These are phyloP conservation scores for Tragelaphus buxtoni DNA, from an alignment of 2,113 vertebrate genomes.

Conservation along the genomic window DNA sequence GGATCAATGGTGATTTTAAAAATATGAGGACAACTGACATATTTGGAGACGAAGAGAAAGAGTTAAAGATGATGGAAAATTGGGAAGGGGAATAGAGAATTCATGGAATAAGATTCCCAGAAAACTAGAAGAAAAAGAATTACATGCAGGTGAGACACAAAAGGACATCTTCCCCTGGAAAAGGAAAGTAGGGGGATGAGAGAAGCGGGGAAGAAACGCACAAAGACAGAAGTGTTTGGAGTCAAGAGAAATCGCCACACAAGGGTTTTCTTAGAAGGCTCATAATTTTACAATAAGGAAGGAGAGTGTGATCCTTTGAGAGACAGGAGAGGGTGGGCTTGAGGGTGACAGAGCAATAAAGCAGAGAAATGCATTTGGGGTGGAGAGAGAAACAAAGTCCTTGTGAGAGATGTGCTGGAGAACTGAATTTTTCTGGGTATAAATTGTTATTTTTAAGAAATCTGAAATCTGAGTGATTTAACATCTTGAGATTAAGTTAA, in stretches of 20 bases:
- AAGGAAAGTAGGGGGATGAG: fast-evolving
- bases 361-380: background rate
- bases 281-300: background rate
- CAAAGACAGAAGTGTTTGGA: background rate
- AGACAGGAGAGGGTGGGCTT: background rate
- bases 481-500: background rate
- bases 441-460: background rate
- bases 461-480: background rate
- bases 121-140: background rate
- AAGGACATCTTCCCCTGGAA: background rate
- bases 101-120: background rate
- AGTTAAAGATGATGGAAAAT: background rate
- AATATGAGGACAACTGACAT: background rate
- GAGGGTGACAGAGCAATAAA: too few relatives aligned
- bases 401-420: background rate
- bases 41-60: background rate
- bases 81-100: background rate
- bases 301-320: background rate
- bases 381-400: too few relatives aligned
- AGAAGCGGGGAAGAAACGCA: fast-evolving
- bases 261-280: background rate
- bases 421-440: background rate
- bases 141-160: background rate
- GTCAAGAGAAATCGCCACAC: background rate
- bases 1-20: background rate